phyloP scores from a whole-genome alignment of 2,888 invertebrate species.

The Diplolepis rosae region DNA sequence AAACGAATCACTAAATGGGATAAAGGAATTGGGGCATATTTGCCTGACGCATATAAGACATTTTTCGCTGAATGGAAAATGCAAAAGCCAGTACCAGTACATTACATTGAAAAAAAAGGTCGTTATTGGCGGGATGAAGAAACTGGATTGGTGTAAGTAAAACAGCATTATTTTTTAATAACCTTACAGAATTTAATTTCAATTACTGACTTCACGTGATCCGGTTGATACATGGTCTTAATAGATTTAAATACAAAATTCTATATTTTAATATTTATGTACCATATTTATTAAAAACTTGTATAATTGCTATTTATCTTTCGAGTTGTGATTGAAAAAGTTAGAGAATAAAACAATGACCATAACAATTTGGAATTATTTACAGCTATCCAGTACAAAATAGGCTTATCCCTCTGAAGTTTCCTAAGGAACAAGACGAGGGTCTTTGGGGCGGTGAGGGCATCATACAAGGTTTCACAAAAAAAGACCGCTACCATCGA shows the following conservation, averaged over 20 bases:
- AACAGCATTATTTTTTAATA: background rate
- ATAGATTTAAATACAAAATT: too few relatives aligned
- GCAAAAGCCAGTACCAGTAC: slow-evolving; percentile 77
- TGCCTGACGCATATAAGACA: slow-evolving; percentile 89
- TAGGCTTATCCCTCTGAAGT: slow-evolving; percentile 83
- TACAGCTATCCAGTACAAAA: slow-evolving; percentile 82
- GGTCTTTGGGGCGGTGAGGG: slow-evolving; percentile 99
- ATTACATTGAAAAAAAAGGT: slow-evolving; percentile 84
- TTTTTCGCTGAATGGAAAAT: slow-evolving; percentile 91
- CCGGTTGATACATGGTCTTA: too few relatives aligned
- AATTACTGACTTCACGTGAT: too few relatives aligned
- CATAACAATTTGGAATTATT: background rate
- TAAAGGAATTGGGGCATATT: slow-evolving; percentile 79
- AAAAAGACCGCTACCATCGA: slow-evolving; percentile 71
- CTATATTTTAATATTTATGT: too few relatives aligned
- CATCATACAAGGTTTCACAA: slow-evolving; percentile 82
- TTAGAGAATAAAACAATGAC: background rate
- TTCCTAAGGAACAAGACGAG: slow-evolving; percentile 85
- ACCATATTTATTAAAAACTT: too few relatives aligned
- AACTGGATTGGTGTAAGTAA: slow-evolving; percentile 82
- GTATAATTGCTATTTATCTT: too few relatives aligned
- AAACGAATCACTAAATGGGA: slow-evolving; percentile 53
- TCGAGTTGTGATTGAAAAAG: background rate
- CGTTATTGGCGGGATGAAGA: slow-evolving; percentile 83
- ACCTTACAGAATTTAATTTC: too few relatives aligned